Base-by-base conservation (phyloP, 2,113 vertebrate species). In the Anthoscopus minutus region DNA sequence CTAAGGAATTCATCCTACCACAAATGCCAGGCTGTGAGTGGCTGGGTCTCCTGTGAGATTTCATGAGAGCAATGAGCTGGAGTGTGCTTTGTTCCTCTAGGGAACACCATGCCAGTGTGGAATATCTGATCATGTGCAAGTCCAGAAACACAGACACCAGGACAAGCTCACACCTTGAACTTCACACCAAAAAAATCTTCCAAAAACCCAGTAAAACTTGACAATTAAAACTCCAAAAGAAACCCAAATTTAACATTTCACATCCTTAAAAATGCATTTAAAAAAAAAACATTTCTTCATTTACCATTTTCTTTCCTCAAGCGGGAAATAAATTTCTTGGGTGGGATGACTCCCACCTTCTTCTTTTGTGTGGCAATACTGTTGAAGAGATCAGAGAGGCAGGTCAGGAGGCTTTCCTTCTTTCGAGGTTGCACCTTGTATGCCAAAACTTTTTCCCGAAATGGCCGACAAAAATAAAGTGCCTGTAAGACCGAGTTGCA, bases 401-500 rank as follows among this genome's bases (percentile, higher is more conserved):
- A 99, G 64, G 98, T 99, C 92, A 99, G 98, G 84, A 99, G 98
- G 60, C 98, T 99, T 97, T 99, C 98, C 96, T 99, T 99, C 70
- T 98, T 98, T 37, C 98, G 98, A 15, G 98, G 98, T 97, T 99
- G 99, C 96, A 99, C 98, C 97, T 99, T 99, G 96, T 99, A 99
- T 0, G 99, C 98, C 98, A 99, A 88, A 79, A 99, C 99, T 91
- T 99, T 99, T 95, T 99, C 99, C 89, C 99, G 98, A 97, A 99
- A 99, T 2, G 99, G 99, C 40, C 99, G 98, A 80, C 99, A 99
- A 96, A 99, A 99, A 93, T 99, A 99, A 97, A 99, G 98, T 61
- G 99, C 99, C 98, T 99, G 99, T 92, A 99, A 97, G 97, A 99
- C 99, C 1, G 99, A 99, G 98, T 99, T 99, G 97, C 99, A 99